phyloP scores from a whole-genome alignment of 1,140 invertebrate genomes.

The Lethrus apterus region DNA sequence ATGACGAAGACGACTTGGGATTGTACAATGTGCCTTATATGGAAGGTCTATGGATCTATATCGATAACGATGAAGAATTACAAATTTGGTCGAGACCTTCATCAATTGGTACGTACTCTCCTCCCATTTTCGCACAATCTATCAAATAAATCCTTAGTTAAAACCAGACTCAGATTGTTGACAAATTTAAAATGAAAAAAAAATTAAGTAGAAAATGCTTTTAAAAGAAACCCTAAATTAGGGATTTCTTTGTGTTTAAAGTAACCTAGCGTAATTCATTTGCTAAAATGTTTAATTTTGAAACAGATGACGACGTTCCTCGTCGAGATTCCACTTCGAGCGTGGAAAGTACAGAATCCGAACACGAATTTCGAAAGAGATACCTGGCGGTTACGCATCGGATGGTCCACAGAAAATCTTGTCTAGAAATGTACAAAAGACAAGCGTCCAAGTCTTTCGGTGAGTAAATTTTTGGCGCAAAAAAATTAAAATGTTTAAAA shows the following conservation, averaged over 20 bases:
- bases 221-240: background rate
- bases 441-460: conserved; percentile 78
- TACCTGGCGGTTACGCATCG: conserved; percentile 82
- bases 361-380: conserved; percentile 75
- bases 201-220: too few relatives aligned
- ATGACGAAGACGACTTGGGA: conserved; percentile 58
- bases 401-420: conserved; percentile 86
- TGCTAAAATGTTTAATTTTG: background rate
- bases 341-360: conserved; percentile 61
- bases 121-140: too few relatives aligned
- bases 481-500: too few relatives aligned
- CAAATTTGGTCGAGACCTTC: conserved; percentile 55
- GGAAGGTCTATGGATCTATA: conserved; percentile 66
- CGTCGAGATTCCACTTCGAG: conserved; percentile 54
- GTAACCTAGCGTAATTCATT: background rate
- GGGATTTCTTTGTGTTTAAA: conserved; percentile 10
- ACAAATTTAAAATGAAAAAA: too few relatives aligned
- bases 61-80: conserved; percentile 64
- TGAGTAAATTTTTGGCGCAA: conserved; percentile 45
- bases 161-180: too few relatives aligned
- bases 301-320: conserved; percentile 26
- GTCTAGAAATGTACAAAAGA: conserved; percentile 81
- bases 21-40: conserved; percentile 64
- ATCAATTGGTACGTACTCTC: conserved; percentile 24
- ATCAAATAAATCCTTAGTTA: too few relatives aligned